These are phyloP conservation scores for Corydoras maculifer DNA, from an alignment of 2,113 vertebrate species.

Conservation along the genomic window DNA sequence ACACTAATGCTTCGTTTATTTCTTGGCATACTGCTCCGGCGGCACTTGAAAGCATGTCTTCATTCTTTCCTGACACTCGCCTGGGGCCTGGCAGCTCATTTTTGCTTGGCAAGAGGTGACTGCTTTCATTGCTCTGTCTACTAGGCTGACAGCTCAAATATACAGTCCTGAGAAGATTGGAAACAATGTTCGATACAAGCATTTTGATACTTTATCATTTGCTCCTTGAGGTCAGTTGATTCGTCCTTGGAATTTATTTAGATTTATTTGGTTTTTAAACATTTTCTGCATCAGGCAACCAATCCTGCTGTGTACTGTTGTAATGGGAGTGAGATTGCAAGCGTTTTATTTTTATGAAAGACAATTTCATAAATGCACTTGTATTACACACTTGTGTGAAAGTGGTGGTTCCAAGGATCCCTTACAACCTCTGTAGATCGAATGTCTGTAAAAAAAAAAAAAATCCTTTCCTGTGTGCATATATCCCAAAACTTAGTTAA, in stretches of 20 bases:
- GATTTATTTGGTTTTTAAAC: too few relatives aligned
- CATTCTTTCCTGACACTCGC: conserved; percentile 7
- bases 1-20: background rate
- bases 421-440: too few relatives aligned
- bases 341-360: too few relatives aligned
- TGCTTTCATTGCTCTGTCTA: conserved; percentile 12
- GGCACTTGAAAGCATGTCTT: background rate
- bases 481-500: too few relatives aligned
- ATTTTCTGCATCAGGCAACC: too few relatives aligned
- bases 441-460: too few relatives aligned
- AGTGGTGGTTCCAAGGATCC: too few relatives aligned
- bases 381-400: too few relatives aligned
- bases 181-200: conserved; percentile 11
- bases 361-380: too few relatives aligned
- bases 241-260: background rate
- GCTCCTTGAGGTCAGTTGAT: conserved; percentile 3
- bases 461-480: too few relatives aligned
- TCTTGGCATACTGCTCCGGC: background rate
- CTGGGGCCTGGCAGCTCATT: background rate
- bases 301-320: too few relatives aligned
- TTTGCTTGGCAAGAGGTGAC: conserved; percentile 7
- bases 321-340: too few relatives aligned
- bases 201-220: background rate
- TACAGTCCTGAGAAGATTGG: conserved; percentile 15
- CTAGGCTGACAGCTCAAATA: conserved; percentile 7